phyloP scores from a whole-genome alignment of 2,797 vertebrate species.

The Acrossocheilus wenchowensis region DNA sequence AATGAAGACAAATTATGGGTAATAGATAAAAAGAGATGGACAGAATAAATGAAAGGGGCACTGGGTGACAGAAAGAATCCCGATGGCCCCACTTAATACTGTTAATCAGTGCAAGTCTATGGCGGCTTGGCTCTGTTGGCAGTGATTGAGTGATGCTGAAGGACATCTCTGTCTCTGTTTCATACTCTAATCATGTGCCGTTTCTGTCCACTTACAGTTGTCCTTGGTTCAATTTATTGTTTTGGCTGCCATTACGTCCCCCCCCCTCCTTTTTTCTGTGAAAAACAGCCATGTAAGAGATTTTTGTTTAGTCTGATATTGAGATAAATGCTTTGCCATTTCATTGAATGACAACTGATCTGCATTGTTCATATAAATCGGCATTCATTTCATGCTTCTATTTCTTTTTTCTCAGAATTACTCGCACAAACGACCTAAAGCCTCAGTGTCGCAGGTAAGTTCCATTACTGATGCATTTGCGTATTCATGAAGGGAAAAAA shows the following conservation, averaged over 20 bases:
- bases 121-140: conserved; percentile 35
- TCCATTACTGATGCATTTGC: conserved; percentile 9
- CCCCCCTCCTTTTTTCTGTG: neutral
- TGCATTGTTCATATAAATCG: conserved; percentile 20
- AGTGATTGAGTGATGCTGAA: conserved; percentile 42
- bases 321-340: conserved; percentile 18
- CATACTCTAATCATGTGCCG: conserved; percentile 40
- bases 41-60: conserved; percentile 50
- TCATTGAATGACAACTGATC: neutral
- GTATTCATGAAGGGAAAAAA: neutral
- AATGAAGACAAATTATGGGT: conserved; percentile 56
- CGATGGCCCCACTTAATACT: conserved; percentile 54
- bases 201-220: conserved; percentile 37
- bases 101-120: conserved; percentile 58
- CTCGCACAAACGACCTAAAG: conserved; percentile 89
- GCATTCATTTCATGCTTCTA: conserved; percentile 27
- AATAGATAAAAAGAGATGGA: conserved; percentile 55
- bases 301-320: conserved; percentile 21
- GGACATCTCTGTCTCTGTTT: conserved; percentile 39
- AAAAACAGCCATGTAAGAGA: neutral
- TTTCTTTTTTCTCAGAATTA: conserved; percentile 77
- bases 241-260: conserved; percentile 14
- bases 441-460: conserved; percentile 84
- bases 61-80: conserved; percentile 48
- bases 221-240: conserved; percentile 42